These are phyloP conservation scores for Planiliza haematocheilus DNA, from an alignment of 2,113 vertebrate species.

Conservation along the genomic window DNA sequence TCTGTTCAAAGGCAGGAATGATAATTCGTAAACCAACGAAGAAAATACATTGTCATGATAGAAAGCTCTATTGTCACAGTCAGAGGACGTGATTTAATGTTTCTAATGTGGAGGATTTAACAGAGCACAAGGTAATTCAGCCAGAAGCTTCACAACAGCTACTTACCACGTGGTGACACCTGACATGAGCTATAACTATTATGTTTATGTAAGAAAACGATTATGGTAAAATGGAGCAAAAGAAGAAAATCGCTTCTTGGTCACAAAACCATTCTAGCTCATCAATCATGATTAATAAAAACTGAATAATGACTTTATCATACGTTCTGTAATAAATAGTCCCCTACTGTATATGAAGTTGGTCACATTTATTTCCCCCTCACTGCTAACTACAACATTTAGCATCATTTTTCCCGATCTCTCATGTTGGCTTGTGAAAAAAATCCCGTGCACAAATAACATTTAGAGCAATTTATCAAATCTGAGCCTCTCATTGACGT, in stretches of 20 bases:
- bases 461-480: constrained; percentile 70
- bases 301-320: background rate
- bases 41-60: no score
- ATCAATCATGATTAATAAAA: background rate
- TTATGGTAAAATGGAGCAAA: background rate
- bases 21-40: no score
- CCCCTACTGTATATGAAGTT: background rate
- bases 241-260: background rate
- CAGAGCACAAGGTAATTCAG: no score
- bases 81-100: no score
- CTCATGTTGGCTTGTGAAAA: constrained; percentile 7
- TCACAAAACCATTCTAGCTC: background rate
- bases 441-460: constrained; percentile 40
- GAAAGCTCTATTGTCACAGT: no score
- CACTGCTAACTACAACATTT: background rate
- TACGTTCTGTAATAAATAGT: background rate
- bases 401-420: constrained; percentile 1
- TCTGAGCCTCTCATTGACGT: constrained; percentile 44
- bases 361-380: background rate
- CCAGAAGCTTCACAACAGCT: no score
- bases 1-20: no score
- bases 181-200: no score
- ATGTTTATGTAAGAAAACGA: no score
- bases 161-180: no score
- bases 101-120: no score